These are phyloP conservation scores for Agapostemon virescens DNA, from an alignment of 2,888 invertebrate genomes.

Conservation along the genomic window DNA sequence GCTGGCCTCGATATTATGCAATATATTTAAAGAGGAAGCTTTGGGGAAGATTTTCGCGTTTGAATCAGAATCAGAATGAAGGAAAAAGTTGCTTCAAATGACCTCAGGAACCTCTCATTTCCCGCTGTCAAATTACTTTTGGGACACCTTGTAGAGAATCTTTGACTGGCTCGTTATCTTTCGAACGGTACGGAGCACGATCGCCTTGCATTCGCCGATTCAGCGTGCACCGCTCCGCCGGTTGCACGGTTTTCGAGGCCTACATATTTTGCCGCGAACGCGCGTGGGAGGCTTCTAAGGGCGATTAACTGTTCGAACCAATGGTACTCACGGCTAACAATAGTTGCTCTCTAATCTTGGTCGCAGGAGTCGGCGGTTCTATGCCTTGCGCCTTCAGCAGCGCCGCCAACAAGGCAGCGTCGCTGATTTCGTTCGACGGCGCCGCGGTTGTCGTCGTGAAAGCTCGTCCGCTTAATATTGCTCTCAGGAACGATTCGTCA, in stretches of 20 bases:
- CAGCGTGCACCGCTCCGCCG: not conserved
- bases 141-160: too few species aligned
- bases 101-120: too few species aligned
- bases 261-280: not conserved
- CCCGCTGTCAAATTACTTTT: too few species aligned
- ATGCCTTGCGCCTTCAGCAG: slow-evolving; percentile 87
- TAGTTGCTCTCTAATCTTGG: slow-evolving; percentile 83
- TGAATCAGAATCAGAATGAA: too few species aligned
- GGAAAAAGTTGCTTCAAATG: too few species aligned
- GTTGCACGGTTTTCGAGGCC: not conserved
- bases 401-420: slow-evolving; percentile 87
- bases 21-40: too few species aligned
- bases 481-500: slow-evolving; percentile 74
- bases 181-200: not conserved
- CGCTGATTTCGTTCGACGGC: slow-evolving; percentile 82
- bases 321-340: slow-evolving; percentile 82
- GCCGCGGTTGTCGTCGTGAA: slow-evolving; percentile 70
- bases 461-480: slow-evolving; percentile 70
- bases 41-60: too few species aligned
- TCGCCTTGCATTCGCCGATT: not conserved
- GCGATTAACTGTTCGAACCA: not conserved
- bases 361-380: slow-evolving; percentile 85
- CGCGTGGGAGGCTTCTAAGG: slow-evolving; percentile 4
- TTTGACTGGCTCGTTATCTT: not conserved
- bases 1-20: too few species aligned